Conservation (phyloP, 2,113 vertebrate genomes). For the Glaucidium brasilianum region DNA sequence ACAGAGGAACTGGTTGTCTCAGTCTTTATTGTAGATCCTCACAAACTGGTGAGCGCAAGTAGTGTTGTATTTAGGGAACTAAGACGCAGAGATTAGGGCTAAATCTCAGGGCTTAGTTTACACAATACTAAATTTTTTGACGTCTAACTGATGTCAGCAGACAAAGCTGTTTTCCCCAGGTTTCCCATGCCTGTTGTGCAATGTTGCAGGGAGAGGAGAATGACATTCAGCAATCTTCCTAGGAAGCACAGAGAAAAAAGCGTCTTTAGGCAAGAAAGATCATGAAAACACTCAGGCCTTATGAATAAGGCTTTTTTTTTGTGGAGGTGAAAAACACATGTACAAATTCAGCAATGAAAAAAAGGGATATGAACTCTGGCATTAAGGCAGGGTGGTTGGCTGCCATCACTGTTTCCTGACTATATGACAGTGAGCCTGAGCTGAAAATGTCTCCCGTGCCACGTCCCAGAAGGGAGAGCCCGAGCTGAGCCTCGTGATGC, state of each 20-base stretch:
- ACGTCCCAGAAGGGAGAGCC: neutral
- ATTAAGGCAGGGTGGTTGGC: neutral
- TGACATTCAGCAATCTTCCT: neutral
- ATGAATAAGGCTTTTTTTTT: neutral
- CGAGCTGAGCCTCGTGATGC: rapidly evolving
- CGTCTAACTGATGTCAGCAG: neutral
- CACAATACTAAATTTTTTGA: neutral
- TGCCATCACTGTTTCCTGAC: neutral
- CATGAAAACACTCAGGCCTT: neutral
- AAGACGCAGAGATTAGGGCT: neutral
- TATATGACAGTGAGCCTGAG: rapidly evolving
- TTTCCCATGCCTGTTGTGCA: neutral
- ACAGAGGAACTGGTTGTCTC: neutral
- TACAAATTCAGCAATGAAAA: neutral
- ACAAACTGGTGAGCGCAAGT: neutral
- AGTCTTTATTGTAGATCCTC: neutral
- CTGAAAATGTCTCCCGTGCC: neutral
- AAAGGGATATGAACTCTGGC: neutral
- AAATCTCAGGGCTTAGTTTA: neutral
- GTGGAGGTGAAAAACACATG: neutral
- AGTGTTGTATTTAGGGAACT: neutral
- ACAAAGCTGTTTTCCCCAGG: neutral
- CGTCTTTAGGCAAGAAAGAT: neutral
- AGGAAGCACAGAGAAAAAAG: neutral
- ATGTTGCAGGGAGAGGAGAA: neutral